Conservation (phyloP, 2,113 vertebrate genomes). For the Patagioenas fasciata region DNA sequence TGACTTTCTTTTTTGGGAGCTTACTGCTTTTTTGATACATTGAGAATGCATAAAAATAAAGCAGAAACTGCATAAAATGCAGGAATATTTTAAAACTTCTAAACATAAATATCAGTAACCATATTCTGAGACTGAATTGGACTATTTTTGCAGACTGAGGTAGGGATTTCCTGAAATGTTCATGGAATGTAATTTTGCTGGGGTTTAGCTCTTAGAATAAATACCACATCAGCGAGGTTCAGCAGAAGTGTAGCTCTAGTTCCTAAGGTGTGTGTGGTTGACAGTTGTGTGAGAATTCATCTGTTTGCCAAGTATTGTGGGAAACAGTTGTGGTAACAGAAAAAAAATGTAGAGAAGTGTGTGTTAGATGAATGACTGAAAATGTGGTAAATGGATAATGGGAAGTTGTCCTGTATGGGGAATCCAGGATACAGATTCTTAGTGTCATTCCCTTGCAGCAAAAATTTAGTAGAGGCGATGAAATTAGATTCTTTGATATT, state of each 20-base stretch:
- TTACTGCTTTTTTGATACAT: neutral
- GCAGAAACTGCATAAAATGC: neutral
- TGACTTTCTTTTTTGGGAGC: neutral
- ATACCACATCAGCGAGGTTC: conserved; percentile 1
- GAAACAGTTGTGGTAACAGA: neutral
- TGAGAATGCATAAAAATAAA: neutral
- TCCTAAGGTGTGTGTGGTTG: neutral
- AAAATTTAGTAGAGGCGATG: neutral
- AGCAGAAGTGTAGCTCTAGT: neutral
- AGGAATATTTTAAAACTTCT: neutral
- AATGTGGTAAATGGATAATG: neutral
- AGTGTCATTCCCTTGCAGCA: neutral
- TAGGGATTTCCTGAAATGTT: conserved; percentile 16
- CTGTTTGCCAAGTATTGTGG: neutral
- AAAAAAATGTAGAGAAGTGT: neutral
- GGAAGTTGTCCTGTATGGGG: neutral
- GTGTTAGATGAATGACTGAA: neutral
- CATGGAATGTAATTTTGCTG: neutral
- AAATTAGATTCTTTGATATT: neutral
- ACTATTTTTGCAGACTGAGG: neutral
- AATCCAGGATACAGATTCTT: neutral
- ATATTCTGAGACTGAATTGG: neutral
- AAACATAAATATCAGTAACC: neutral
- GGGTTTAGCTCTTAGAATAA: neutral
- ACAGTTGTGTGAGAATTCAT: neutral